phyloP scores from a whole-genome alignment of 2,888 invertebrate genomes.

The Lycaena phlaeas region DNA sequence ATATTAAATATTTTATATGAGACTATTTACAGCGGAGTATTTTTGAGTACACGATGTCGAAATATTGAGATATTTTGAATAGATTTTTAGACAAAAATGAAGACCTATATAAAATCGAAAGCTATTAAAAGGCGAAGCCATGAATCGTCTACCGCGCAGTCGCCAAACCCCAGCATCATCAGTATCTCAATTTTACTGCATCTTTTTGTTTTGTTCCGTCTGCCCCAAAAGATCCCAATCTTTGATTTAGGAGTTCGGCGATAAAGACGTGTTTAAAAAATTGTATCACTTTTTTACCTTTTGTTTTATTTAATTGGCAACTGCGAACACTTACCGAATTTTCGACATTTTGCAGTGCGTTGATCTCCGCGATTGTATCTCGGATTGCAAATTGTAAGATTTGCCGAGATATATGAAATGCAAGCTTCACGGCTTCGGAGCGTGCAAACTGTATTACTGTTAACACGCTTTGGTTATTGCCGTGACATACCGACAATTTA shows the following conservation, averaged over 20 bases:
- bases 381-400: neutral
- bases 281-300: slow-evolving; percentile 16
- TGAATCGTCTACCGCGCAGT: neutral
- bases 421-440: neutral
- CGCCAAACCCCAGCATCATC: slow-evolving; percentile 19
- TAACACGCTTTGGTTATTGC: too few species aligned
- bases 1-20: too few species aligned
- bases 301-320: slow-evolving; percentile 12
- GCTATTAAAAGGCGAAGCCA: neutral
- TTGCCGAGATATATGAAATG: neutral
- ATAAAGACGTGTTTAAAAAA: slow-evolving; percentile 23
- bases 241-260: slow-evolving; percentile 37
- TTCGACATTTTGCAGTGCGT: slow-evolving; percentile 7
- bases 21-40: too few species aligned
- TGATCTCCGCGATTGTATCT: slow-evolving; percentile 1
- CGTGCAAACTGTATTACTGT: too few species aligned
- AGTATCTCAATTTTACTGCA: slow-evolving; percentile 33
- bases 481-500: too few species aligned
- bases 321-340: slow-evolving; percentile 4
- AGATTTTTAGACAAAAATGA: too few species aligned
- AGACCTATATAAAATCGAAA: neutral
- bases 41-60: too few species aligned
- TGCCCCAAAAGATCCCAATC: slow-evolving; percentile 38
- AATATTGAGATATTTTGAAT: too few species aligned
- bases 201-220: slow-evolving; percentile 41